phyloP scores from a whole-genome alignment of 2,113 vertebrate genomes.

The Apodemus speciosus region DNA sequence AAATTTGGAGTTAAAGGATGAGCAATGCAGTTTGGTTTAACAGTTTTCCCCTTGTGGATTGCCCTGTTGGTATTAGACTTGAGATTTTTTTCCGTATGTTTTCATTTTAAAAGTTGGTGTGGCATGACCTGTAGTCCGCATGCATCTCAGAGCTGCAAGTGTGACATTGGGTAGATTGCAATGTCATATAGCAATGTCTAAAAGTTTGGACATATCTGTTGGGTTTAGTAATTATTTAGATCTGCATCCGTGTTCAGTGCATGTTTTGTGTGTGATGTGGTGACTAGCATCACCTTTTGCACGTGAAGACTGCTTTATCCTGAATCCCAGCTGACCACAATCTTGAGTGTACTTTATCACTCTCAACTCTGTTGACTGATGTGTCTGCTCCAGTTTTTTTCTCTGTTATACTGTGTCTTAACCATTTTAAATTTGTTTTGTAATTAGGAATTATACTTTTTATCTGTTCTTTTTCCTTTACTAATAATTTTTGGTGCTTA shows the following conservation, averaged over 20 bases:
- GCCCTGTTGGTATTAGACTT: background rate
- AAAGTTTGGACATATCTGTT: background rate
- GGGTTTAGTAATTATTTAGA: background rate
- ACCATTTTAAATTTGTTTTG: constrained; percentile 8
- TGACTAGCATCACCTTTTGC: background rate
- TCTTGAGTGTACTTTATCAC: background rate
- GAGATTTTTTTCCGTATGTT: background rate
- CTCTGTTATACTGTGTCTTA: background rate
- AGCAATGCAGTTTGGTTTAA: background rate
- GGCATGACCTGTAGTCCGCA: background rate
- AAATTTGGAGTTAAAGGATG: background rate
- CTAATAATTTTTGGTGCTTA: background rate
- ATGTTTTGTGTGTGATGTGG: background rate
- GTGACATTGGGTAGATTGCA: too few species aligned
- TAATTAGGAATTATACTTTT: background rate
- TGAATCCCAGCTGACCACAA: background rate
- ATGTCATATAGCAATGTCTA: too few species aligned
- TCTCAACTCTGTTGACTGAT: background rate
- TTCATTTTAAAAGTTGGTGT: background rate
- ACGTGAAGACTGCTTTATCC: background rate
- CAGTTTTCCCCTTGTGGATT: background rate
- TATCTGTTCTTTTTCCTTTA: background rate
- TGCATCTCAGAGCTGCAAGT: background rate
- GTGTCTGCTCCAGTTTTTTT: background rate
- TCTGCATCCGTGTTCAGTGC: background rate